Conservation (phyloP, 2,797 vertebrate genomes). For the Pipistrellus pipistrellus region DNA sequence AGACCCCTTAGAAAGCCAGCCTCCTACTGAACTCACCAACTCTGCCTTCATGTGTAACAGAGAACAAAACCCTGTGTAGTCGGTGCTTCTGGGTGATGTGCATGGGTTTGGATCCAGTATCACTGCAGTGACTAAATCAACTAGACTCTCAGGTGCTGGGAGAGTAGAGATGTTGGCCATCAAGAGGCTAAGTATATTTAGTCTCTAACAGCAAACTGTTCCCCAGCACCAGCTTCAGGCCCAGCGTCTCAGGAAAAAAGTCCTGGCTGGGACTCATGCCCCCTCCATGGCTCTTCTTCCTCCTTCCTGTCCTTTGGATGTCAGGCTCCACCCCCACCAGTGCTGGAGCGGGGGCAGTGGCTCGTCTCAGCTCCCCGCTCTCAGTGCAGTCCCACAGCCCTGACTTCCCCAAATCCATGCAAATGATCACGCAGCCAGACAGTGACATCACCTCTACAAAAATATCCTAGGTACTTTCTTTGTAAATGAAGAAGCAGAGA, state of each 20-base stretch:
- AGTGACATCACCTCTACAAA: slow-evolving; percentile 69
- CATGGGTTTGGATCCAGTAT: background rate
- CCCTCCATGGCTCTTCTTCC: background rate
- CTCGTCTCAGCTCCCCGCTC: background rate
- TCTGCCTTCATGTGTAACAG: background rate
- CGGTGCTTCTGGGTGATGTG: accelerated
- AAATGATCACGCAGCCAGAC: slow-evolving; percentile 64
- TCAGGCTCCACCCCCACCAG: background rate
- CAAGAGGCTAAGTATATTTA: background rate
- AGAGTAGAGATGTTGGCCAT: background rate
- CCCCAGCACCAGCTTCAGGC: background rate
- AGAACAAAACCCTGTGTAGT: background rate
- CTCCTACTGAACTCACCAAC: background rate
- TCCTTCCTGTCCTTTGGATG: background rate
- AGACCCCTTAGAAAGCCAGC: background rate
- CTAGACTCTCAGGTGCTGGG: background rate
- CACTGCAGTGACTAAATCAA: background rate
- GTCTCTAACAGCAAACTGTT: background rate
- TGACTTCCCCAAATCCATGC: slow-evolving; percentile 66
- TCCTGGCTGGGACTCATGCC: background rate
- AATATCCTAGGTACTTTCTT: slow-evolving; percentile 74
- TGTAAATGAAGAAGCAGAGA: slow-evolving; percentile 58
- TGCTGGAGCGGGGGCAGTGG: background rate
- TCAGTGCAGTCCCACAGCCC: slow-evolving; percentile 5
- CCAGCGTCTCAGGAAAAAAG: background rate